Evolutionary conservation across 2,888 invertebrate genomes (phyloP).

Genomic region (Falcaria lacertinaria): DNA sequence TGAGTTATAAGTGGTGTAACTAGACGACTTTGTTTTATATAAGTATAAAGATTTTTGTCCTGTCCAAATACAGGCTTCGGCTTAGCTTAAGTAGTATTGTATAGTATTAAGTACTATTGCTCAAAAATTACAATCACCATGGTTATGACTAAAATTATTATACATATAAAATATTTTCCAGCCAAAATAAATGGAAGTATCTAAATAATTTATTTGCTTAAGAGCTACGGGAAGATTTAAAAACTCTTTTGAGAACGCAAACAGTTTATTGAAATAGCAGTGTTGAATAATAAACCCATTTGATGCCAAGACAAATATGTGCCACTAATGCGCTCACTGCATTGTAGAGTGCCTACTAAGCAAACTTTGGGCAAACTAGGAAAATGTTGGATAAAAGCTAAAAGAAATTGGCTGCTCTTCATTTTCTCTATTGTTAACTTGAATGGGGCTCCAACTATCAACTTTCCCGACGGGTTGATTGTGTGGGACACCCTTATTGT

Average conservation of each 20-base stretch:
- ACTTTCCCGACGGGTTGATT: slow-evolving; percentile 68
- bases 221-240: slow-evolving; percentile 29
- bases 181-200: no score
- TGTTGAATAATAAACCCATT: slow-evolving; percentile 48
- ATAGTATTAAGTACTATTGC: no score
- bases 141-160: no score
- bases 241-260: slow-evolving; percentile 44
- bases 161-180: no score
- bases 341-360: slow-evolving; percentile 55
- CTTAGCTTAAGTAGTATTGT: no score
- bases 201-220: no score
- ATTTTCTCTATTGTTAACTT: slow-evolving; percentile 76
- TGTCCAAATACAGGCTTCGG: no score
- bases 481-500: slow-evolving; percentile 73
- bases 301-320: slow-evolving; percentile 67
- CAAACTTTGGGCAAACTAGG: slow-evolving; percentile 67
- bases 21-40: no score
- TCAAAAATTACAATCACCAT: no score
- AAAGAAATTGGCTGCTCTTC: slow-evolving; percentile 72
- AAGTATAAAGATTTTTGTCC: no score
- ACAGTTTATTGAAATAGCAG: slow-evolving; percentile 57
- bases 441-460: slow-evolving; percentile 73
- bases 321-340: slow-evolving; percentile 63
- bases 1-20: no score
- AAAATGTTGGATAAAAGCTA: slow-evolving; percentile 66